Evolutionary conservation across 2,888 invertebrate species (phyloP).

Genomic region (Molanna angustata): DNA sequence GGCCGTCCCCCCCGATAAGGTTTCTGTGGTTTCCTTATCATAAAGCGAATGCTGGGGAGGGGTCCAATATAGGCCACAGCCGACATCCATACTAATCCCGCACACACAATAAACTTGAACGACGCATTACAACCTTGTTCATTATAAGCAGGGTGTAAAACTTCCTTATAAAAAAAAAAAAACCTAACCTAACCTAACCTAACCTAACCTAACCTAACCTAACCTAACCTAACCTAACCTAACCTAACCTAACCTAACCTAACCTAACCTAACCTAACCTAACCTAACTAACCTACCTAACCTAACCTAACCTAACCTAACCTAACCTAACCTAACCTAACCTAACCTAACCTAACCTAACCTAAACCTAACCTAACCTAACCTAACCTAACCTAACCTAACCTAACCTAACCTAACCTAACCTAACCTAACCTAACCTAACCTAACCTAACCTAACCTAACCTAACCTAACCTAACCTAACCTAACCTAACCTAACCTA

Average conservation of each 20-base stretch:
- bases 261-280: slow-evolving; percentile 29
- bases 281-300: slow-evolving; percentile 26
- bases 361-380: slow-evolving; percentile 26
- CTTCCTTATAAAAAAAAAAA: too few species aligned
- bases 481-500: slow-evolving; percentile 30
- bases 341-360: slow-evolving; percentile 26
- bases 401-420: slow-evolving; percentile 24
- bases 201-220: background rate
- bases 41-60: too few species aligned
- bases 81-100: too few species aligned
- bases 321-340: slow-evolving; percentile 30
- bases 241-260: slow-evolving; percentile 19
- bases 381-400: slow-evolving; percentile 15
- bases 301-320: slow-evolving; percentile 27
- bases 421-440: slow-evolving; percentile 29
- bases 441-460: slow-evolving; percentile 14
- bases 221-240: background rate
- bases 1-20: too few species aligned
- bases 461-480: slow-evolving; percentile 24
- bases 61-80: too few species aligned
- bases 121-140: too few species aligned
- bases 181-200: slow-evolving; percentile 8
- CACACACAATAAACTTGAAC: too few species aligned
- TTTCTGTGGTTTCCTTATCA: too few species aligned
- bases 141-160: too few species aligned